Base-by-base conservation (phyloP, 2,888 invertebrate species). In the Timandra comae region DNA sequence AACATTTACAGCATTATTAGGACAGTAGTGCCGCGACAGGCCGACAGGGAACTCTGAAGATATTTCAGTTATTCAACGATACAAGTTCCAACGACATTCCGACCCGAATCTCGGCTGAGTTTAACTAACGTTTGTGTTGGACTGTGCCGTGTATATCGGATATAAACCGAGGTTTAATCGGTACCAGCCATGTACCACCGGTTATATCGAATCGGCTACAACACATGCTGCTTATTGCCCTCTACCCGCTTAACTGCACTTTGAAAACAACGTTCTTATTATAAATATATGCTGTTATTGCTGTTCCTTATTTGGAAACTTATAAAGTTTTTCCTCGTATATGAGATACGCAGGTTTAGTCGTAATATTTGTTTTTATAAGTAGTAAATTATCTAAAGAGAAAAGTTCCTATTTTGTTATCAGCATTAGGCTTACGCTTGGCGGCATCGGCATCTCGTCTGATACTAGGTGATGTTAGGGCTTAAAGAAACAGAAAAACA, bases 31-130 rank as follows among this genome's bases (percentile, higher is more conserved):
- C 33, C 32, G 30, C 32, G 38, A 49, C n/a, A n/a, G n/a, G n/a
- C 16, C 16, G 6, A 16, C 4, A 16, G 6, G 16, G 16, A 16
- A 16, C 16, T 16, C 6, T 3, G 16, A 5, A 66, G 67, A 65
- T 69, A 76, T 78, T 65, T 50, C 60, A 65, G 61, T 49, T 64
- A 75, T 76, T 65, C 55, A 55, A 16, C 6, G 16, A 16, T 16
- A 5, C 16, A 3, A 40, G 50, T 52, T 63, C 62, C 56, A 58
- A 61, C 50, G 61, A 61, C 54, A 63, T 41, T 43, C 41, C 49
- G 43, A 44, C 47, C 54, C 39, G 61, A 62, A 62, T 63, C 58
- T 48, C 49, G 51, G 51, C 54, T 38, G 29, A 22, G 33, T 32
- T 38, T 35, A 35, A 38, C 37, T 34, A 49, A 48, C 34, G 37